A percentile compares a stretch with the other conserved stretches of the same genome.
phyloP scores from a whole-genome alignment of 2,888 invertebrate genomes.

The Chirona hameri region DNA sequence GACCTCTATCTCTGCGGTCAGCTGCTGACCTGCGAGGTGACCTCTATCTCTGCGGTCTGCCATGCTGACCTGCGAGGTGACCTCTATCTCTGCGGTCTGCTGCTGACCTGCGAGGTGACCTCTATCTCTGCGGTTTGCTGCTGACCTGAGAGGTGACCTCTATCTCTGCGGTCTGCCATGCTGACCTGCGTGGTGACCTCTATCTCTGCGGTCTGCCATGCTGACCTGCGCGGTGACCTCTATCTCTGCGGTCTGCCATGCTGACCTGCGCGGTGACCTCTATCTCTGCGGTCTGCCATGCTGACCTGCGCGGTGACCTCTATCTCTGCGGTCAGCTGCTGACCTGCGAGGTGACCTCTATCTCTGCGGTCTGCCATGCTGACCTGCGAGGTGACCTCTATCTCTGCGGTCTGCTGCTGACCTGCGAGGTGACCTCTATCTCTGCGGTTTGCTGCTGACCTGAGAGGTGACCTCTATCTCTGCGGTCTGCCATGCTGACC shows the following conservation, averaged over 20 bases:
- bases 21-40: background rate
- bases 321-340: background rate
- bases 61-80: slow-evolving; percentile 24
- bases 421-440: background rate
- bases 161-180: background rate
- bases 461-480: slow-evolving; percentile 22
- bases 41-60: background rate
- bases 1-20: background rate
- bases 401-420: too few species aligned
- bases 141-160: slow-evolving; percentile 27
- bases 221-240: slow-evolving; percentile 26
- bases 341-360: too few species aligned
- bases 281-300: background rate
- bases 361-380: background rate
- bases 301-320: slow-evolving; percentile 26
- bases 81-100: background rate
- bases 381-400: slow-evolving; percentile 27
- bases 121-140: background rate
- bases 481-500: background rate
- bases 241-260: background rate
- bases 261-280: too few species aligned
- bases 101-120: too few species aligned
- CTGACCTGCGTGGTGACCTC: background rate
- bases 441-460: background rate
- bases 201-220: background rate